These are phyloP conservation scores for Actinostola sp. DNA, from an alignment of 92 coral and sea anemone species.

Conservation along the genomic window DNA sequence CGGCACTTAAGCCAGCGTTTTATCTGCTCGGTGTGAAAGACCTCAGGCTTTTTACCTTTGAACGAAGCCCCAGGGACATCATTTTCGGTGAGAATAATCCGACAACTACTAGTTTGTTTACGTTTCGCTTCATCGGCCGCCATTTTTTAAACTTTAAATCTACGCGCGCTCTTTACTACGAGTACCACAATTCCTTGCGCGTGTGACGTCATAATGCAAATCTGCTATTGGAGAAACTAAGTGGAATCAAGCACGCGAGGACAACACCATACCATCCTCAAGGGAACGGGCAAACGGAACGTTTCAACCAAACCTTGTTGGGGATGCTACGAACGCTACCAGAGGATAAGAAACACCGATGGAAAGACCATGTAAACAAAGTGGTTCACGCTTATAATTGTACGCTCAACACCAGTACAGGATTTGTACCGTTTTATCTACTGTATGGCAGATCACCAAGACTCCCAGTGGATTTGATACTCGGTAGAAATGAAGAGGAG, in stretches of 20 bases:
- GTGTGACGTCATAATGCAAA: slow-evolving; percentile 48
- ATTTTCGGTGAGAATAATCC: slow-evolving; percentile 43
- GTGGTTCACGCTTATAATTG: slow-evolving; percentile 62
- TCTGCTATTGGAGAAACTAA: no score
- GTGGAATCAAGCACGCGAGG: no score
- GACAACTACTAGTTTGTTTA: neutral
- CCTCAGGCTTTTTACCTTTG: slow-evolving; percentile 40
- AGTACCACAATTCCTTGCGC: slow-evolving; percentile 43
- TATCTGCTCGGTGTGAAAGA: slow-evolving; percentile 28
- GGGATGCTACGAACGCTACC: slow-evolving; percentile 43
- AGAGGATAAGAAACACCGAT: slow-evolving; percentile 39
- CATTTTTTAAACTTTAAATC: slow-evolving; percentile 17
- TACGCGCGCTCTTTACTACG: slow-evolving; percentile 38
- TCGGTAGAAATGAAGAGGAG: slow-evolving; percentile 14
- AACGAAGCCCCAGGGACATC: slow-evolving; percentile 52
- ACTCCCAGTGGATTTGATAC: slow-evolving; percentile 36
- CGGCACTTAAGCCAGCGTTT: slow-evolving; percentile 47
- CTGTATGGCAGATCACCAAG: slow-evolving; percentile 44
- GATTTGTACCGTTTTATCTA: slow-evolving; percentile 46
- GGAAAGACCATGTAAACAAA: slow-evolving; percentile 50
- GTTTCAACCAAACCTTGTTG: no score
- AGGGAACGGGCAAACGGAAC: no score
- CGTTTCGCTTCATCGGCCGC: slow-evolving; percentile 20
- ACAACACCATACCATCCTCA: no score
- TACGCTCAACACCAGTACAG: slow-evolving; percentile 33